Conservation (phyloP, 2,797 vertebrate genomes). For the Channa striata region DNA sequence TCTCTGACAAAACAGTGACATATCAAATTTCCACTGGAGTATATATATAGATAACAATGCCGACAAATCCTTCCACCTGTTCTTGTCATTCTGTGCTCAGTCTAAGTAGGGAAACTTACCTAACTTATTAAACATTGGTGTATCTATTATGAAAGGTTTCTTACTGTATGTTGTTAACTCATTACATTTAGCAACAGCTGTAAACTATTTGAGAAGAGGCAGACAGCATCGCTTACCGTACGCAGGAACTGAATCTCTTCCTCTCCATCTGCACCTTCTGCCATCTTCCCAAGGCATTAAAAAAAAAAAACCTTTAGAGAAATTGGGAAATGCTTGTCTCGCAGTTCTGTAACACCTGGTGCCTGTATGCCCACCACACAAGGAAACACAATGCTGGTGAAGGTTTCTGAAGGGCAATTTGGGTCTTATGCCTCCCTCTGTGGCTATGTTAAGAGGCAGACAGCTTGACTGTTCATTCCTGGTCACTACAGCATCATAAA, state of each 20-base stretch:
- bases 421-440: conserved; percentile 48
- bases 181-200: not conserved
- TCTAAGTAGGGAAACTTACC: conserved; percentile 26
- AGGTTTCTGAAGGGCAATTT: conserved; percentile 55
- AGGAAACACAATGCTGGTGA: conserved; percentile 55
- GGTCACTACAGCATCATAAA: conserved; percentile 67
- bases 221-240: conserved; percentile 87
- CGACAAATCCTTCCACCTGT: conserved; percentile 78
- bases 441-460: conserved; percentile 58
- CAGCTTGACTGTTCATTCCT: conserved; percentile 68
- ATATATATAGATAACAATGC: conserved; percentile 88
- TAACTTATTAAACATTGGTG: conserved; percentile 6
- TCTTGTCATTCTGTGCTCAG: conserved; percentile 66
- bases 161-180: not conserved
- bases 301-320: conserved; percentile 53
- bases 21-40: conserved; percentile 58
- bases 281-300: conserved; percentile 82
- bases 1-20: conserved; percentile 62
- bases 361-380: conserved; percentile 22
- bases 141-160: not conserved
- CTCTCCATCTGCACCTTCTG: conserved; percentile 91
- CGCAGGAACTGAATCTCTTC: conserved; percentile 94
- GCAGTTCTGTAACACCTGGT: conserved; percentile 27
- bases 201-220: conserved; percentile 15
- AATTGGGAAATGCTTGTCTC: conserved; percentile 39